These are phyloP conservation scores for Morphnarchus princeps DNA, from an alignment of 2,113 vertebrate species.

Conservation along the genomic window DNA sequence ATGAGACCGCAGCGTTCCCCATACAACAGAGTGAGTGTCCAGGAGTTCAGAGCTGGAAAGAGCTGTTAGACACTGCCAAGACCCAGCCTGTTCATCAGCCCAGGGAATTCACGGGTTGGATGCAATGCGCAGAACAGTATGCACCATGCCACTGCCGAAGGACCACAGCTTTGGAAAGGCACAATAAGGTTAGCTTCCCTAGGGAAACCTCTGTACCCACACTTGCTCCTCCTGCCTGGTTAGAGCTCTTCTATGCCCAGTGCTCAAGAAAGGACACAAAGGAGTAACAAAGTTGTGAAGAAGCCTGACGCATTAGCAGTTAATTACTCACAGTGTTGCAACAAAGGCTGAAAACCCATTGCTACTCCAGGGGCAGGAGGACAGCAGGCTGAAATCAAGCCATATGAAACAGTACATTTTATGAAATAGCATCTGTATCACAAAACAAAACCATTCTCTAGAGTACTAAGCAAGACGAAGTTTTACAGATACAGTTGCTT, in stretches of 20 bases:
- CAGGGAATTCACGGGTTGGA: neutral
- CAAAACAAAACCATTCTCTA: neutral
- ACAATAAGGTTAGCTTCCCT: neutral
- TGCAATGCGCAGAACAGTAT: fast-evolving
- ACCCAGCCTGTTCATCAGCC: neutral
- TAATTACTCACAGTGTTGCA: neutral
- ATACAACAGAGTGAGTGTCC: fast-evolving
- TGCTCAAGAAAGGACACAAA: neutral
- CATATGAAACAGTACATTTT: neutral
- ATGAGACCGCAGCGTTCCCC: fast-evolving
- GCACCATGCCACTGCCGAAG: fast-evolving
- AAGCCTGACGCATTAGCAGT: neutral
- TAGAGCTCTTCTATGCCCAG: neutral
- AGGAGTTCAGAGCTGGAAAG: neutral
- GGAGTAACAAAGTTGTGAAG: fast-evolving
- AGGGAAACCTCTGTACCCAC: neutral
- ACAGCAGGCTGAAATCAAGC: neutral
- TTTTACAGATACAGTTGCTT: neutral
- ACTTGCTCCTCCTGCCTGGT: neutral
- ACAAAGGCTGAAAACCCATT: neutral
- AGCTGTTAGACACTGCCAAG: neutral
- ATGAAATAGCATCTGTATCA: neutral
- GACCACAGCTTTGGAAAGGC: neutral
- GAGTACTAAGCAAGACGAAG: neutral
- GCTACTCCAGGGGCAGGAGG: neutral